Evolutionary conservation across 2,113 vertebrate species (phyloP).

Genomic region (Asarcornis scutulata): DNA sequence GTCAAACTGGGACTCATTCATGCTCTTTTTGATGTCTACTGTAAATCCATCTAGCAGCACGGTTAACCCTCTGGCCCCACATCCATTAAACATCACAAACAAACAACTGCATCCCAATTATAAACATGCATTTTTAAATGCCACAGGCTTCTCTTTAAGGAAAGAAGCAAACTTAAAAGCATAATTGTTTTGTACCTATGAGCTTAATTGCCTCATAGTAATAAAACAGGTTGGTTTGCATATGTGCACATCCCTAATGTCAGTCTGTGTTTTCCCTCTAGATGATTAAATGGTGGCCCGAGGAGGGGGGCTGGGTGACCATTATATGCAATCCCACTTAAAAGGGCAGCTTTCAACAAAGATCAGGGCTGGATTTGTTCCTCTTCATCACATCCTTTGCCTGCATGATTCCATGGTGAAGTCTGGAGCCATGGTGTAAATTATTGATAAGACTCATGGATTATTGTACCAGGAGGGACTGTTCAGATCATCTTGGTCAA

Average conservation of each 20-base stretch:
- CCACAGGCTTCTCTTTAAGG: neutral
- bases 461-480: neutral
- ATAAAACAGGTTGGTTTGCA: neutral
- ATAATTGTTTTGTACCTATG: neutral
- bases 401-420: neutral
- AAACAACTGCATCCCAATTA: neutral
- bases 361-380: neutral
- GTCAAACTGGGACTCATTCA: slow-evolving; percentile 48
- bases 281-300: neutral
- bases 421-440: neutral
- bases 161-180: neutral
- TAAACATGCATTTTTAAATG: neutral
- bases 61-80: neutral
- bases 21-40: slow-evolving; percentile 63
- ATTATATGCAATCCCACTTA: neutral
- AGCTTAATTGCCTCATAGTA: neutral
- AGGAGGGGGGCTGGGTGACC: neutral
- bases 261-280: neutral
- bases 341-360: neutral
- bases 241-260: neutral
- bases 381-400: neutral
- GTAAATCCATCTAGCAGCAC: neutral
- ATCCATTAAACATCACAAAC: neutral
- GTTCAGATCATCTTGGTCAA: neutral
- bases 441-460: neutral